Conservation (phyloP, 2,797 vertebrate genomes). For the Myotis vivesi region DNA sequence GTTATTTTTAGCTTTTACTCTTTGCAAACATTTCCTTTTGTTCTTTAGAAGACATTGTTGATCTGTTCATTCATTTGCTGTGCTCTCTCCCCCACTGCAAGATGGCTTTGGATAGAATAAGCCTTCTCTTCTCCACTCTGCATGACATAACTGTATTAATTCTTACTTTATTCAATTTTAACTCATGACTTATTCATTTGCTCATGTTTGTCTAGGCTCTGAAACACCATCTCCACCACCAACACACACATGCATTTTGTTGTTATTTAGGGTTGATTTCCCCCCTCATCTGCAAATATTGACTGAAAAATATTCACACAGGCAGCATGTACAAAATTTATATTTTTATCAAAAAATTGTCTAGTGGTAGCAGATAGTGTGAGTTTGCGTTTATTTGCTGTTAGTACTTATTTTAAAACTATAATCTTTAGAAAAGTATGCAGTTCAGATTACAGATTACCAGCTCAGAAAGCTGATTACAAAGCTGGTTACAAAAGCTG, state of each 20-base stretch:
- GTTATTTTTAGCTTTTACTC: conserved; percentile 75
- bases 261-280: conserved; percentile 9
- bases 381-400: conserved; percentile 5
- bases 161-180: conserved; percentile 42
- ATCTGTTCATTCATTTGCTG: conserved; percentile 63
- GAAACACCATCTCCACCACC: neutral
- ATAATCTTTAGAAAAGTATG: neutral
- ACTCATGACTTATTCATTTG: conserved; percentile 51
- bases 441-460: neutral
- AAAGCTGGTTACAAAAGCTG: neutral
- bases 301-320: conserved; percentile 25
- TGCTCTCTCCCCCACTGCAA: neutral
- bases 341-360: conserved; percentile 8
- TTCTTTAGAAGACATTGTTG: conserved; percentile 70
- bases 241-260: neutral
- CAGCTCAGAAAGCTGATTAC: neutral
- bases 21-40: conserved; percentile 73
- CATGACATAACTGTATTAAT: neutral
- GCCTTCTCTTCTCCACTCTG: conserved; percentile 50
- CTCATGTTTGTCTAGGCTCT: conserved; percentile 46
- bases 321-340: neutral
- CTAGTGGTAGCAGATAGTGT: neutral
- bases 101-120: conserved; percentile 43
- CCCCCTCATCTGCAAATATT: neutral
- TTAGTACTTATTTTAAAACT: conserved; percentile 4